Base-by-base conservation (phyloP, 2,888 invertebrate species). In the Chironomus tentans region DNA sequence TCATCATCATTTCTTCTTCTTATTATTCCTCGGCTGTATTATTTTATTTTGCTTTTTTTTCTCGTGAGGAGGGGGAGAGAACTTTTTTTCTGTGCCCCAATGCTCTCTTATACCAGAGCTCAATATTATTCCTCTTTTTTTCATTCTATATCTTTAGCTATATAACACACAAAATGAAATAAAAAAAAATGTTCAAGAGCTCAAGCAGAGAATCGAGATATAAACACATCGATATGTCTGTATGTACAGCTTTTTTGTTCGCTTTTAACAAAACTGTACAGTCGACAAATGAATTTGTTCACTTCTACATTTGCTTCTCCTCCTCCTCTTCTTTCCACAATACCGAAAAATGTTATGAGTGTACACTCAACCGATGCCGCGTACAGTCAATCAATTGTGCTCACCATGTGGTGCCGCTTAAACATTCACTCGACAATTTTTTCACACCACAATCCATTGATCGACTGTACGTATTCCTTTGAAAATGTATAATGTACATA, bases 401-500 rank as follows among this genome's bases (percentile, higher is more conserved):
- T 21, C 74, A 74, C 65, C 65, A 74, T 74, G 68, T 61, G 65
- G 65, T 68, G 65, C 68, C 24, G 65, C 65, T 74, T 21, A 61
- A 62, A 73, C 62, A 46, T 21, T 74, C 48, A 68, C 48, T 69
- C 69, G 38, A 68, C 46, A 68, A 47, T 68, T 73, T 74, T 74
- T 74, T 74, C 74, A 65, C 74, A 74, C 74, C 65, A 65, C 65
- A 74, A 74, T 74, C 28, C 48, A 74, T 74, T 46, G 47, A 48
- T 4, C 48, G 68, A 74, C 18, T 68, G 74, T 74, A 74, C 74
- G 48, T 48, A 61, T 74, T 74, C 74, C 68, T 74, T 74, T 74
- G 74, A 74, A 74, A 74, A 74, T 74, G 74, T 74, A 74, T 74
- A 74, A 74, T 74, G 74, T 74, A 74, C 68, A 74, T 74, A 74